Percentiles rank a stretch among this genome's conserved stretches.
These are phyloP conservation scores for Coregonus ussuriensis DNA, from an alignment of 2,797 vertebrate species.

Conservation along the genomic window DNA sequence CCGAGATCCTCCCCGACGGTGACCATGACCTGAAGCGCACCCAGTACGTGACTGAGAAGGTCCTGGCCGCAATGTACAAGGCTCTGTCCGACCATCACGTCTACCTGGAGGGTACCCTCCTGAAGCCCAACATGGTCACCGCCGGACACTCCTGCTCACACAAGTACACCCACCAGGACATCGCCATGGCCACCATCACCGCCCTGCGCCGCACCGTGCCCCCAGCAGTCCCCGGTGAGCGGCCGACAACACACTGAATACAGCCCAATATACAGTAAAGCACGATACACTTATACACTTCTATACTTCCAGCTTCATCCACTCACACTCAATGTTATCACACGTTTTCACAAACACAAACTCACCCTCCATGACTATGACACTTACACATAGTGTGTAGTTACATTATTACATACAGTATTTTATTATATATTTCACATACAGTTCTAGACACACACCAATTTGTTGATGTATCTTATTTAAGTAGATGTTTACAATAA, in stretches of 20 bases:
- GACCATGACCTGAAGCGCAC: slow-evolving; percentile 91
- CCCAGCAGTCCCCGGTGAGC: slow-evolving; percentile 87
- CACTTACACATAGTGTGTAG: no score
- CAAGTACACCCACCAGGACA: slow-evolving; percentile 85
- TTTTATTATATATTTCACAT: background rate
- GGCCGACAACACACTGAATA: background rate
- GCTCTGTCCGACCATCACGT: slow-evolving; percentile 93
- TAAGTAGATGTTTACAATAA: no score
- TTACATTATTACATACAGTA: no score
- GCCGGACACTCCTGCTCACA: slow-evolving; percentile 87
- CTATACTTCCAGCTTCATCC: background rate
- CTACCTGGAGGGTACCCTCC: slow-evolving; percentile 90
- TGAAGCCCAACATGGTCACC: slow-evolving; percentile 96
- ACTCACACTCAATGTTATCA: background rate
- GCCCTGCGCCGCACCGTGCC: slow-evolving; percentile 90
- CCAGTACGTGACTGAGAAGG: slow-evolving; percentile 91
- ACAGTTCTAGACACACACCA: background rate
- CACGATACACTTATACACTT: background rate
- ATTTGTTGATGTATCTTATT: no score
- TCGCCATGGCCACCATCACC: slow-evolving; percentile 91
- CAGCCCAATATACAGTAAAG: background rate
- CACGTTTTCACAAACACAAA: background rate
- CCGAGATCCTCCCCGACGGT: slow-evolving; percentile 91
- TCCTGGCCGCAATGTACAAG: slow-evolving; percentile 90
- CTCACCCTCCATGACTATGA: background rate